These are phyloP conservation scores for Vanessa cardui DNA, from an alignment of 2,888 invertebrate species.

Conservation along the genomic window DNA sequence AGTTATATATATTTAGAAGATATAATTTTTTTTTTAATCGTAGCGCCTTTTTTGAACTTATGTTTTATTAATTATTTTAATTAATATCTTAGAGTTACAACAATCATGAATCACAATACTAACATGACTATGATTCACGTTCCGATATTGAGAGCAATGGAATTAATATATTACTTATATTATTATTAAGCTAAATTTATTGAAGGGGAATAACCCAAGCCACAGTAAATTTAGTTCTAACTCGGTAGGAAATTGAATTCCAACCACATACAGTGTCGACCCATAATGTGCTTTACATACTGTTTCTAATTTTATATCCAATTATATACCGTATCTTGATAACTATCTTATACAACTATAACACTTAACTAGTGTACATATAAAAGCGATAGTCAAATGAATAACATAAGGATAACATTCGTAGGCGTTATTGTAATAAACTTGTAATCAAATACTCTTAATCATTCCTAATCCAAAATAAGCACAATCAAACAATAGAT, in stretches of 20 bases:
- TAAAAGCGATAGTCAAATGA: background rate
- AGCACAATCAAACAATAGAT: constrained; percentile 23
- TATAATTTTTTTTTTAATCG: too few relatives aligned
- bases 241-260: constrained; percentile 59
- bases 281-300: constrained; percentile 47
- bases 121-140: background rate
- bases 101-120: background rate
- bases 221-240: constrained; percentile 51
- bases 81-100: background rate
- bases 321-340: constrained; percentile 11
- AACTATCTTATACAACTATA: background rate
- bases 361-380: background rate
- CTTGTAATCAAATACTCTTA: background rate
- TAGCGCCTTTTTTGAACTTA: background rate
- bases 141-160: constrained; percentile 16
- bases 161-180: constrained; percentile 16
- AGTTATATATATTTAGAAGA: too few relatives aligned
- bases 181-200: constrained; percentile 38
- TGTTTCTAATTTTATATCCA: constrained; percentile 44
- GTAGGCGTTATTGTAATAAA: constrained; percentile 1
- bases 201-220: constrained; percentile 43
- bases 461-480: constrained; percentile 17
- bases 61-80: background rate
- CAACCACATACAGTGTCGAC: constrained; percentile 49
- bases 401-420: background rate